Evolutionary conservation across 2,888 invertebrate genomes (phyloP), one percentile per base, ranked within the genome.

Genomic region (Eumacrocentrus americanus): DNA sequence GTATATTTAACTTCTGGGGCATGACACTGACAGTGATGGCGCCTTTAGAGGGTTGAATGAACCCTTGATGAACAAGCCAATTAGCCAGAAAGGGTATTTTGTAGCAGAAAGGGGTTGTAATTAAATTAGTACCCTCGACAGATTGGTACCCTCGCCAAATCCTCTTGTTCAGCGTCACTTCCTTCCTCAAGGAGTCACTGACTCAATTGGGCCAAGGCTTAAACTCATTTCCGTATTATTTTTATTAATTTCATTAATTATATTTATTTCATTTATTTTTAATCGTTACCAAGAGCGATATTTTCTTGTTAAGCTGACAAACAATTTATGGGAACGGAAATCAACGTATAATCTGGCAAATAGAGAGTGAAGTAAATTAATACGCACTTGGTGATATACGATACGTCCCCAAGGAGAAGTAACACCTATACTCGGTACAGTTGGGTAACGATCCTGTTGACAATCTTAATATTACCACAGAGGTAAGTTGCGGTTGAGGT

Each of bases 41-140:
- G 6, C 18, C 50, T 63, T 64, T 63, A 69, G 52, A 54, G 60
- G 62, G 72, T 67, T 72, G 68, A 72, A 72, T 61, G 68, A 67
- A 70, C 70, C 58, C 56, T 44, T 20, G 59, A 50, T 70, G 66
- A n/a, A 63, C 66, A 74, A 77, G 74, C 75, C 75, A 69, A 77
- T 78, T 74, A 77, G 63, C 11, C 25, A 42, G 46, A 60, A 37
- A 16, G 37, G 42, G 42, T 59, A 63, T 65, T 62, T 66, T 62
- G 35, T 65, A 55, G 66, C 64, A 62, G 61, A 51, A 62, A 61
- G 63, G 69, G 67, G 66, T 65, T 52, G 42, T 74, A 74, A 75
- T 73, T 68, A 61, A 70, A 72, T 74, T 74, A 69, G 61, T 53
- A 55, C 51, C 56, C 57, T 54, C 48, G 35, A 50, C 54, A 55